These are phyloP conservation scores for Drosophila antonietae DNA, from an alignment of 2,888 invertebrate species.

Conservation along the genomic window DNA sequence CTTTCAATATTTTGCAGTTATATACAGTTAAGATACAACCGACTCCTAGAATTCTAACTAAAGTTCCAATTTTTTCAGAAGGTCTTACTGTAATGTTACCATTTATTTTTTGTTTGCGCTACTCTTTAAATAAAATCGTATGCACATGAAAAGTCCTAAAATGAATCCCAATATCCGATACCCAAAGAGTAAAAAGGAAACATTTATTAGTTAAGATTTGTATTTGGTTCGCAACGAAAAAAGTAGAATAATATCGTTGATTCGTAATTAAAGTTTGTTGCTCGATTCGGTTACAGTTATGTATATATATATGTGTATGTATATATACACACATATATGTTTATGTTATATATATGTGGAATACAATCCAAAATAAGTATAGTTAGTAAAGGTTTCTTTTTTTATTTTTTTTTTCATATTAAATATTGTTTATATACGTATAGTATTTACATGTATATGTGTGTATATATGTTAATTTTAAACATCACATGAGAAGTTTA, in stretches of 20 bases:
- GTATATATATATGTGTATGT: background rate
- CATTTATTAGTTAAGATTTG: constrained; percentile 52
- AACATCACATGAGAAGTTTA: constrained; percentile 81
- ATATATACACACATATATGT: background rate
- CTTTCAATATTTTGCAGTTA: no score
- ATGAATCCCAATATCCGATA: background rate
- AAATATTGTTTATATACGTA: constrained; percentile 37
- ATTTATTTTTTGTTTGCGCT: background rate
- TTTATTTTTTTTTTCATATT: constrained; percentile 25
- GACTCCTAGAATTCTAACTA: no score
- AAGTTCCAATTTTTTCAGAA: no score
- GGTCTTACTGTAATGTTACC: no score
- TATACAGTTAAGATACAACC: no score
- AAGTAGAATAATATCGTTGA: constrained; percentile 63
- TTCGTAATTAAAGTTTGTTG: constrained; percentile 37
- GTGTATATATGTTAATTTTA: constrained; percentile 59
- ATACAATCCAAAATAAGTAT: constrained; percentile 64
- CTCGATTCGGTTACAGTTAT: constrained; percentile 35
- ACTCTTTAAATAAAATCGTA: background rate
- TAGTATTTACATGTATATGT: constrained; percentile 23
- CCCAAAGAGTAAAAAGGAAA: constrained; percentile 19
- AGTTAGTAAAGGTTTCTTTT: constrained; percentile 55
- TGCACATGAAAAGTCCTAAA: background rate
- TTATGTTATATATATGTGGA: constrained; percentile 27
- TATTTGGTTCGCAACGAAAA: constrained; percentile 59